Percentiles rank a stretch among this genome's conserved stretches.
These are phyloP conservation scores for Alentia gelatinosa DNA, from an alignment of 2,888 invertebrate genomes.

Conservation along the genomic window DNA sequence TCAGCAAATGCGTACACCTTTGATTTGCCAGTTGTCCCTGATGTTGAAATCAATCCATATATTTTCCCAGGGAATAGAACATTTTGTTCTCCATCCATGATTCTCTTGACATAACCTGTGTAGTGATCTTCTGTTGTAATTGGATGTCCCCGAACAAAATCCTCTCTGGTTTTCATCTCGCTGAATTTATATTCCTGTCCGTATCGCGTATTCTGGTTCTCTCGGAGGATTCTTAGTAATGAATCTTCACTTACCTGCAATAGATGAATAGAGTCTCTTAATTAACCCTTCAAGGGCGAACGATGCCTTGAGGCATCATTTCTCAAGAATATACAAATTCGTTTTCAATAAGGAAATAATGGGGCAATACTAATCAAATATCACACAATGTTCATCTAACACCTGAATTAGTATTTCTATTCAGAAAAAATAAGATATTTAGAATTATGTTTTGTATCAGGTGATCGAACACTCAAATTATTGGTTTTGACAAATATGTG, in stretches of 20 bases:
- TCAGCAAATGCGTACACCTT: neutral
- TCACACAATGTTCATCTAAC: too few species aligned
- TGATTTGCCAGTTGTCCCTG: conserved; percentile 42
- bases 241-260: neutral
- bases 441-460: too few species aligned
- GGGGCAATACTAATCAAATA: too few species aligned
- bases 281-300: too few species aligned
- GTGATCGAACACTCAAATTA: too few species aligned
- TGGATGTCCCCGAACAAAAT: conserved; percentile 34
- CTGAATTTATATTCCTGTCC: neutral
- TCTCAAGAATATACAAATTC: too few species aligned
- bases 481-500: too few species aligned
- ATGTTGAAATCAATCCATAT: neutral
- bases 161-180: conserved; percentile 3
- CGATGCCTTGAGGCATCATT: too few species aligned
- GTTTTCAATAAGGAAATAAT: too few species aligned
- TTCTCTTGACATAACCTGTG: neutral
- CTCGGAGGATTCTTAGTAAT: neutral
- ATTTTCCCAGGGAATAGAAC: neutral
- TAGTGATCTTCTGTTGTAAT: conserved; percentile 16
- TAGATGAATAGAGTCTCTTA: neutral
- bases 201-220: neutral
- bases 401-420: neutral
- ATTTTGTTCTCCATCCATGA: conserved; percentile 32
- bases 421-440: too few species aligned